Evolutionary conservation across 1,140 invertebrate species (phyloP).

Genomic region (Drosophila lacertosa): DNA sequence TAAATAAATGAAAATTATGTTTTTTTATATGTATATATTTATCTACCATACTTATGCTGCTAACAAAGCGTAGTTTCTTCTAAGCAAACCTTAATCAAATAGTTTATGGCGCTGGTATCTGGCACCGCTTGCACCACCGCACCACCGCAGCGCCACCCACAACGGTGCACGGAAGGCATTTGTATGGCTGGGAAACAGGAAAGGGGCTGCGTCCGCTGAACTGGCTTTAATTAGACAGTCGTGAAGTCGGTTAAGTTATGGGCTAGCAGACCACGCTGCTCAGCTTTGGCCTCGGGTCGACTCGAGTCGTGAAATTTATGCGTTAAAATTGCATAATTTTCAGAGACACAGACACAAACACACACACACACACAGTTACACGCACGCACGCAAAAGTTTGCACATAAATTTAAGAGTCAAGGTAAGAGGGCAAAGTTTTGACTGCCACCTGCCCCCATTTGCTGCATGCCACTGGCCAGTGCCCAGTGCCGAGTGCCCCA

Average conservation of each 20-base stretch:
- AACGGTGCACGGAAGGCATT: constrained; percentile 31
- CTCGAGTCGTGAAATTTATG: constrained; percentile 75
- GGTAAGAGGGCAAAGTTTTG: constrained; percentile 73
- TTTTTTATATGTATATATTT: background rate
- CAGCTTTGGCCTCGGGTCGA: constrained; percentile 45
- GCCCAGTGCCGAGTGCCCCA: background rate
- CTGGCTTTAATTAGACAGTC: constrained; percentile 77
- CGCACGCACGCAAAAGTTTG: constrained; percentile 58
- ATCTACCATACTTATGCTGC: background rate
- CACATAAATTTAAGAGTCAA: constrained; percentile 78
- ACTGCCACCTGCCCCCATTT: constrained; percentile 32
- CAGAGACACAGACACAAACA: constrained; percentile 27
- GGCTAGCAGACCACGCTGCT: constrained; percentile 23
- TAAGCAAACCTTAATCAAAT: constrained; percentile 31
- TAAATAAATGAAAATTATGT: background rate
- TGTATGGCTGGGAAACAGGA: constrained; percentile 39
- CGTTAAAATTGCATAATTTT: constrained; percentile 80
- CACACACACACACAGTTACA: constrained; percentile 21
- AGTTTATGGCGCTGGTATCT: constrained; percentile 5
- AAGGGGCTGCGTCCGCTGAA: constrained; percentile 58
- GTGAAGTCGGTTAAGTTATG: constrained; percentile 57
- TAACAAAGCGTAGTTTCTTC: background rate
- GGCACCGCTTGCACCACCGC: background rate
- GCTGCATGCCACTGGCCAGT: background rate
- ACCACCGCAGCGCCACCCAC: too few relatives aligned